Evolutionary conservation across 2,797 vertebrate species (phyloP).

Genomic region (Coreius guichenoti): DNA sequence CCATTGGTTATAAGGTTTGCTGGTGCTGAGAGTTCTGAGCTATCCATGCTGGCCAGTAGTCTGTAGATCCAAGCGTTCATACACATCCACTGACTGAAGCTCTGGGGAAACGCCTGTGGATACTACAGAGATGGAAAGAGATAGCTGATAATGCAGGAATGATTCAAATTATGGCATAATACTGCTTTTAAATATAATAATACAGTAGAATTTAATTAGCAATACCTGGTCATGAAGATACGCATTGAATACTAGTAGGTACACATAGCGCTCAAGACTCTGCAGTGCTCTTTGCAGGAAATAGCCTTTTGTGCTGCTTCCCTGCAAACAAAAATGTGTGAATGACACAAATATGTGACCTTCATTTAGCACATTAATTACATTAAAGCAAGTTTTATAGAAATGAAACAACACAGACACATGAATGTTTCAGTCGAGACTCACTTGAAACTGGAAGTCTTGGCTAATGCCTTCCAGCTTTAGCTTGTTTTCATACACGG

Average conservation of each 20-base stretch:
- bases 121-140: slow-evolving; percentile 71
- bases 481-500: slow-evolving; percentile 79
- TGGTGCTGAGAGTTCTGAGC: slow-evolving; percentile 67
- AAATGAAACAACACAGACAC: not conserved
- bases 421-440: slow-evolving; percentile 36
- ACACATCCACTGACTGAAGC: slow-evolving; percentile 88
- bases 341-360: not conserved
- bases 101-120: slow-evolving; percentile 84
- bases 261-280: slow-evolving; percentile 84
- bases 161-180: not conserved
- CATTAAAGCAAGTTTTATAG: slow-evolving; percentile 5
- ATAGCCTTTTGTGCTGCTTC: slow-evolving; percentile 67
- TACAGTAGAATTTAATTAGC: not conserved
- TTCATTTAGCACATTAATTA: slow-evolving; percentile 2
- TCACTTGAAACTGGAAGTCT: slow-evolving; percentile 79
- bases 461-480: slow-evolving; percentile 76
- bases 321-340: slow-evolving; percentile 32
- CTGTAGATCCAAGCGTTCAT: slow-evolving; percentile 84
- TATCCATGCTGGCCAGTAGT: slow-evolving; percentile 74
- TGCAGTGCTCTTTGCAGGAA: slow-evolving; percentile 77
- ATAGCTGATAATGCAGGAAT: not conserved
- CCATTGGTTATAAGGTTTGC: slow-evolving; percentile 76
- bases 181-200: not conserved
- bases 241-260: slow-evolving; percentile 84
- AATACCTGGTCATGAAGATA: slow-evolving; percentile 87